Percentiles rank a stretch among this genome's conserved stretches.
Conservation (phyloP, 2,113 vertebrate species). For the Hyperoodon ampullatus region DNA sequence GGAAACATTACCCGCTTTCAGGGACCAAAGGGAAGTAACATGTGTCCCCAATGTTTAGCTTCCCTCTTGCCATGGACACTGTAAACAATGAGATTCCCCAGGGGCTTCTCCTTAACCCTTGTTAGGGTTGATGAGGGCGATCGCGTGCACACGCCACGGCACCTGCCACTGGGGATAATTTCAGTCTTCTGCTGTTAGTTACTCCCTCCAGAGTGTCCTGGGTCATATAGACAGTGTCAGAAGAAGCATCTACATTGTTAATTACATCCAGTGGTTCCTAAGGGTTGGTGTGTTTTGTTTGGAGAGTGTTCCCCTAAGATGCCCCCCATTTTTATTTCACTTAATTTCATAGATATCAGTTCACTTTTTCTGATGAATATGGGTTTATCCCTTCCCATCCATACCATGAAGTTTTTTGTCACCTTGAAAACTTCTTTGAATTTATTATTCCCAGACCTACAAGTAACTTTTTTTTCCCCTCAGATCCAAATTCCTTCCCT, state of each 20-base stretch:
- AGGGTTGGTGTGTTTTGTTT: neutral
- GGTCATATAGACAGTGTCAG: neutral
- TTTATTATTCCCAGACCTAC: neutral
- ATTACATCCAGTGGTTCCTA: neutral
- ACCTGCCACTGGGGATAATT: slow-evolving; percentile 29
- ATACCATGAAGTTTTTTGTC: neutral
- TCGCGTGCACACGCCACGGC: neutral
- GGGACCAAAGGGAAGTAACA: neutral
- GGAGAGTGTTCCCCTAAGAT: neutral
- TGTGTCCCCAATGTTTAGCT: neutral
- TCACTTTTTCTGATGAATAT: neutral
- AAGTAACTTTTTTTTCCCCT: neutral
- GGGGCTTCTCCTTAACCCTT: neutral
- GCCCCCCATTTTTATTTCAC: neutral
- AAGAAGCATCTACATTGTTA: neutral
- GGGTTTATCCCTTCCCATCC: neutral
- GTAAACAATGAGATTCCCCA: slow-evolving; percentile 8
- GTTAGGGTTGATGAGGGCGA: neutral
- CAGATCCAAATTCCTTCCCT: neutral
- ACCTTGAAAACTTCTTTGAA: neutral
- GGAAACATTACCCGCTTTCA: slow-evolving; percentile 2
- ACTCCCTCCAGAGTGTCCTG: neutral
- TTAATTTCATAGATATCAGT: slow-evolving; percentile 5
- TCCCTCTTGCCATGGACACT: slow-evolving; percentile 42
- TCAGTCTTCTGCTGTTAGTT: neutral